phyloP scores from a whole-genome alignment of 2,797 vertebrate species.

The Champsocephalus gunnari region DNA sequence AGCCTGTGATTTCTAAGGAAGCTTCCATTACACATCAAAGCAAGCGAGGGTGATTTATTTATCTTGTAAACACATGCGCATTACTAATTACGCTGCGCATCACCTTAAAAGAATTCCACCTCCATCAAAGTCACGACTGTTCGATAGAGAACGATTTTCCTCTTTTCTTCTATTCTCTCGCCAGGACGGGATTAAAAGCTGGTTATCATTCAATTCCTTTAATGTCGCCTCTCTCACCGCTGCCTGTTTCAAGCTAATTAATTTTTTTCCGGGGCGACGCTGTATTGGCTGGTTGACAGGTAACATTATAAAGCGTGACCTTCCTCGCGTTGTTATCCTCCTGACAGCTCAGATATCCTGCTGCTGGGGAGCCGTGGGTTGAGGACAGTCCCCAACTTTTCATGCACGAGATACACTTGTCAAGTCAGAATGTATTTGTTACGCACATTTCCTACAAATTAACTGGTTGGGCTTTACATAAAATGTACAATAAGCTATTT shows the following conservation, averaged over 20 bases:
- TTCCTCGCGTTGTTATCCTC: constrained; percentile 71
- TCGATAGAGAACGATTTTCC: constrained; percentile 68
- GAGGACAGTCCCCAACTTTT: constrained; percentile 49
- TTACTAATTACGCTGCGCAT: constrained; percentile 76
- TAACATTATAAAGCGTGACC: constrained; percentile 82
- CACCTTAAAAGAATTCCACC: constrained; percentile 77
- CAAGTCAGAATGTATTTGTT: constrained; percentile 37
- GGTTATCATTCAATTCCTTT: constrained; percentile 78
- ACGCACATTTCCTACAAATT: constrained; percentile 26
- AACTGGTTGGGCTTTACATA: not conserved
- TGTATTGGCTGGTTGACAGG: constrained; percentile 82
- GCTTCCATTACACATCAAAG: constrained; percentile 71
- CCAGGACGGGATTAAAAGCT: constrained; percentile 80
- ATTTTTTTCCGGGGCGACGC: constrained; percentile 74
- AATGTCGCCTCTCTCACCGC: constrained; percentile 72
- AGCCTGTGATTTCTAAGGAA: constrained; percentile 51
- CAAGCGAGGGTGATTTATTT: constrained; percentile 67
- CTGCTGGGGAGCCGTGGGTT: constrained; percentile 32
- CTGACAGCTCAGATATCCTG: constrained; percentile 60
- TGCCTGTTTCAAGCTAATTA: constrained; percentile 83
- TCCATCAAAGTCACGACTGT: constrained; percentile 77
- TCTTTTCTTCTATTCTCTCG: constrained; percentile 73
- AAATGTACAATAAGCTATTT: constrained; percentile 15
- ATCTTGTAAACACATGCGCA: constrained; percentile 79
- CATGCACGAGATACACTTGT: constrained; percentile 46